Conservation (phyloP, 2,797 vertebrate species). For the Semotilus atromaculatus region DNA sequence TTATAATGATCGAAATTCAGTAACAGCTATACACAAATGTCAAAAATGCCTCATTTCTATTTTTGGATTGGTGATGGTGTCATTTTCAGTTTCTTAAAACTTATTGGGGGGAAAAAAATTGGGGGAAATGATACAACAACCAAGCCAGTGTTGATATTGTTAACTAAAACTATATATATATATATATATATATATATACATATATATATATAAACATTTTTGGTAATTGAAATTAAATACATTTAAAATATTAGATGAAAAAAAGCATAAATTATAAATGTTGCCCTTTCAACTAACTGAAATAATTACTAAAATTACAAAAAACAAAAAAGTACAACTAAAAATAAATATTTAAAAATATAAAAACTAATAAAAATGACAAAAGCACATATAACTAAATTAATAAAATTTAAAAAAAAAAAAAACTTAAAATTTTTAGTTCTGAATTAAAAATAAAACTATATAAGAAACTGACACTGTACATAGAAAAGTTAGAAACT, state of each 20-base stretch:
- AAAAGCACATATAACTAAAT: background rate
- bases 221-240: background rate
- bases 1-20: background rate
- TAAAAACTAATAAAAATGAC: background rate
- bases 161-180: background rate
- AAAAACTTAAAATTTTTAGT: background rate
- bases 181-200: background rate
- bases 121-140: background rate
- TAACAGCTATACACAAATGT: background rate
- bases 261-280: background rate
- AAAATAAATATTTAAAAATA: background rate
- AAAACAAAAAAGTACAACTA: background rate
- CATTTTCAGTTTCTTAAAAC: background rate
- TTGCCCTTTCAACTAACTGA: background rate
- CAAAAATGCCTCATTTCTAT: background rate
- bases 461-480: background rate
- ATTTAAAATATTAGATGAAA: background rate
- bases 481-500: background rate
- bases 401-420: background rate
- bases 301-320: background rate
- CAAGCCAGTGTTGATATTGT: background rate
- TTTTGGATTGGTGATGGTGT: background rate
- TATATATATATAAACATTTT: too few relatives aligned
- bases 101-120: background rate
- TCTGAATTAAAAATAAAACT: background rate